phyloP scores from a whole-genome alignment of 64 coral and sea anemone genomes.

The Actinia tenebrosa region DNA sequence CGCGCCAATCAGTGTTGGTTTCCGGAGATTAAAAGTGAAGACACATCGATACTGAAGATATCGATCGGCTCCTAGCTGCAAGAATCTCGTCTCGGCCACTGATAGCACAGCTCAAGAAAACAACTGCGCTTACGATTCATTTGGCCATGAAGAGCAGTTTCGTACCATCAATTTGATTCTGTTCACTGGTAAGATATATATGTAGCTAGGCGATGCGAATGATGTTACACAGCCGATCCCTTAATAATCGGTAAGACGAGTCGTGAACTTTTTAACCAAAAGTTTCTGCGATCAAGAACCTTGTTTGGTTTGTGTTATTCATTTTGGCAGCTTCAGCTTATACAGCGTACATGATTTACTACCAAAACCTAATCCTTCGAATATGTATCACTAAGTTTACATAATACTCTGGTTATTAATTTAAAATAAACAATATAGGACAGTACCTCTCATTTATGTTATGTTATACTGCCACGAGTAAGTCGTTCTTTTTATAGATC shows the following conservation, averaged over 20 bases:
- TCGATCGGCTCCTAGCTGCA: not conserved
- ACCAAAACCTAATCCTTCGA: too few species aligned
- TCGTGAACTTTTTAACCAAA: not conserved
- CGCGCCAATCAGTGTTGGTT: conserved; percentile 11
- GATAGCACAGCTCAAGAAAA: not conserved
- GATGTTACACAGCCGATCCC: not conserved
- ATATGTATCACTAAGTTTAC: too few species aligned
- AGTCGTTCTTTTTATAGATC: too few species aligned
- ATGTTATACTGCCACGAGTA: too few species aligned
- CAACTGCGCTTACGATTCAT: not conserved
- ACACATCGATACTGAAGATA: not conserved
- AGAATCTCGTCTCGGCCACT: not conserved
- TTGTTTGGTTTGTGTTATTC: too few species aligned
- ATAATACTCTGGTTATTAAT: too few species aligned
- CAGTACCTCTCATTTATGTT: too few species aligned
- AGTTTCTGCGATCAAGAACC: too few species aligned
- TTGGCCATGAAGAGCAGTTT: not conserved
- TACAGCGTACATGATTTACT: too few species aligned
- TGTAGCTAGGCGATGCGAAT: not conserved
- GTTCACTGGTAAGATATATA: not conserved
- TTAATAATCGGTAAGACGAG: not conserved
- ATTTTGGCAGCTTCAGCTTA: too few species aligned
- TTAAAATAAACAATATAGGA: too few species aligned
- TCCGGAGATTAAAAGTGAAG: conserved; percentile 10
- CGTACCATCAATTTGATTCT: not conserved